Evolutionary conservation across 37 sponge, comb jelly and placozoan genomes (phyloP).

Genomic region (Spongilla lacustris): DNA sequence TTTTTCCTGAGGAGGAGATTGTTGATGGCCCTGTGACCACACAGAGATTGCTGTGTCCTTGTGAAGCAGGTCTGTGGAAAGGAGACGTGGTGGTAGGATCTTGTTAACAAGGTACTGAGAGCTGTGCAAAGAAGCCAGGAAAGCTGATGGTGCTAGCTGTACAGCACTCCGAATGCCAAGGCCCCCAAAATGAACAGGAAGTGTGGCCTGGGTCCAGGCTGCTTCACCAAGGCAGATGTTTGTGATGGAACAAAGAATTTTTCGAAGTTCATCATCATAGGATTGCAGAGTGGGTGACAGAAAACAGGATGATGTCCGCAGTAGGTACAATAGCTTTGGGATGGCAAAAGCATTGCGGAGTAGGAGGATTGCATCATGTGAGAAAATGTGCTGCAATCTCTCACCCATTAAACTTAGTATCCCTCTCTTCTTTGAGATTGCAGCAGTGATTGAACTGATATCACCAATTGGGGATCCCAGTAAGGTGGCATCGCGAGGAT

Average conservation of each 20-base stretch:
- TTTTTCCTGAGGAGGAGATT: not conserved
- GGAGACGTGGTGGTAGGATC: constrained; percentile 7
- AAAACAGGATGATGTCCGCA: constrained; percentile 28
- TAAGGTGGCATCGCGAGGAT: no score
- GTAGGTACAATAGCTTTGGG: constrained; percentile 29
- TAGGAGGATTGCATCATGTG: constrained; percentile 29
- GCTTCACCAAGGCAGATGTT: constrained; percentile 6
- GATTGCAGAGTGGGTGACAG: not conserved
- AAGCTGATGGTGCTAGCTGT: constrained; percentile 29
- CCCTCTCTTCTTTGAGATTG: no score
- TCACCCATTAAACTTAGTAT: no score
- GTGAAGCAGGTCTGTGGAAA: not conserved
- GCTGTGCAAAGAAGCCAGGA: constrained; percentile 29
- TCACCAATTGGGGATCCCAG: no score
- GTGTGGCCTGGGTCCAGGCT: constrained; percentile 49
- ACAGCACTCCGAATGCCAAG: constrained; percentile 38
- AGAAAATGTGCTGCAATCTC: not conserved
- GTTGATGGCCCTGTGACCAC: not conserved
- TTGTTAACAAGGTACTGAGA: not conserved
- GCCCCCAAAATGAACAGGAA: constrained; percentile 40
- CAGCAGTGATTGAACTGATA: no score
- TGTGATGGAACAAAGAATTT: constrained; percentile 7
- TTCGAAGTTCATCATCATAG: constrained; percentile 8
- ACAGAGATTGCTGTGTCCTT: no score
- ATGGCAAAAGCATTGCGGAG: constrained; percentile 21